Evolutionary conservation across 2,888 invertebrate species (phyloP).

Genomic region (Beris chalybata): DNA sequence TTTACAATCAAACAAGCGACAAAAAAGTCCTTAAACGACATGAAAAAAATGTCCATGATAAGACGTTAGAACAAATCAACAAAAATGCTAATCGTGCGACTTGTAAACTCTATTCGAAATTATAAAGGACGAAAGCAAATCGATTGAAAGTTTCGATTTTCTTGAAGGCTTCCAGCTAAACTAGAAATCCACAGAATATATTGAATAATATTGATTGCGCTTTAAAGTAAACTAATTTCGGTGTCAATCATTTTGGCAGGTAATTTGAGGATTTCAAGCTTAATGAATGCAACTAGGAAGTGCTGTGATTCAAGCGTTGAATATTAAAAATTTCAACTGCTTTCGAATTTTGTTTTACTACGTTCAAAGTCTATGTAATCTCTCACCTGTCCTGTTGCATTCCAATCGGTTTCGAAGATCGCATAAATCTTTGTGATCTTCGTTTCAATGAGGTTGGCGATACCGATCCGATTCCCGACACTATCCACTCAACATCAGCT

Average conservation of each 20-base stretch:
- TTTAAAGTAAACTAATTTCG: too few relatives aligned
- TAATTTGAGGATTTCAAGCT: too few relatives aligned
- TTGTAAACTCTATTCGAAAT: background rate
- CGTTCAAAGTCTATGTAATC: too few relatives aligned
- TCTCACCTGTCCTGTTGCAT: slow-evolving; percentile 20
- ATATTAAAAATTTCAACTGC: too few relatives aligned
- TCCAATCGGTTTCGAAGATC: slow-evolving; percentile 19
- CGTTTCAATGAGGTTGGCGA: slow-evolving; percentile 59
- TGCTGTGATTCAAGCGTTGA: too few relatives aligned
- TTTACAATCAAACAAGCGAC: slow-evolving; percentile 15
- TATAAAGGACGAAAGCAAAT: slow-evolving; percentile 16
- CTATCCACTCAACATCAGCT: slow-evolving; percentile 77
- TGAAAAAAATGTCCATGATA: slow-evolving; percentile 13
- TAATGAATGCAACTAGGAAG: too few relatives aligned
- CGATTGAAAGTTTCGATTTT: slow-evolving; percentile 21
- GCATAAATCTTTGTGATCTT: slow-evolving; percentile 43
- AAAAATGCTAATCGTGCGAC: slow-evolving; percentile 1
- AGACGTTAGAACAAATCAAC: slow-evolving; percentile 10
- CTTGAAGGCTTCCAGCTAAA: slow-evolving; percentile 13
- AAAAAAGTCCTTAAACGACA: background rate
- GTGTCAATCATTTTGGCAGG: too few relatives aligned
- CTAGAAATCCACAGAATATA: background rate
- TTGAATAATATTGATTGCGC: too few relatives aligned
- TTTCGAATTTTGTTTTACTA: too few relatives aligned
- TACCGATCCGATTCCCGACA: slow-evolving; percentile 64